A percentile compares a stretch with the other conserved stretches of the same genome.
Conservation (phyloP, 2,888 invertebrate genomes). For the Hyposoter dolosus region DNA sequence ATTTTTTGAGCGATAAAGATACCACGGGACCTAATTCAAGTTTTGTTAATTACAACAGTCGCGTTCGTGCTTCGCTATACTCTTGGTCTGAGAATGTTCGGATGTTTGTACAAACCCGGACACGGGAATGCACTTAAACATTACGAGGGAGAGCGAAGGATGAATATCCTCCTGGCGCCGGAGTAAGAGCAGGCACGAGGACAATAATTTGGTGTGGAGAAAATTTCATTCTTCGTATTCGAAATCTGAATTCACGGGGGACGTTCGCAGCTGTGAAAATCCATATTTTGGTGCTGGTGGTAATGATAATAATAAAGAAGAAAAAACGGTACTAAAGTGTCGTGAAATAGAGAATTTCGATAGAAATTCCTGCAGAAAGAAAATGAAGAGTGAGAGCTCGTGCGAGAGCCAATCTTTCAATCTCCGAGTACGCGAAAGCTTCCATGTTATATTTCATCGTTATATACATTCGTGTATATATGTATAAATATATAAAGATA, state of each 20-base stretch:
- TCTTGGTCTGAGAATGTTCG: conserved; percentile 12
- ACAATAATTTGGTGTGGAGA: neutral
- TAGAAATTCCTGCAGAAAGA: neutral
- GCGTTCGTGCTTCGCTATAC: neutral
- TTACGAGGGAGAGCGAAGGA: conserved; percentile 34
- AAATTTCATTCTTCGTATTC: neutral
- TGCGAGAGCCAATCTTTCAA: conserved; percentile 60
- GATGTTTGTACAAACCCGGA: conserved; percentile 33
- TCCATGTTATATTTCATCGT: conserved; percentile 32
- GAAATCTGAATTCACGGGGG: neutral
- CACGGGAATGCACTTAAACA: conserved; percentile 51
- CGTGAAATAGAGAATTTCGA: neutral
- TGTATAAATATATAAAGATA: neutral
- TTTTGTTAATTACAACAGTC: conserved; percentile 41
- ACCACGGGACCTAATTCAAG: neutral
- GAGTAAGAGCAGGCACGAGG: neutral
- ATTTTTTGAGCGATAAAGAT: neutral
- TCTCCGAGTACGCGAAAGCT: conserved; percentile 55
- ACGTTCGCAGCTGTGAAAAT: neutral
- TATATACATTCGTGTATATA: conserved; percentile 3
- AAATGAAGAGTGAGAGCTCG: conserved; percentile 19
- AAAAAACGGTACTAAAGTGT: neutral
- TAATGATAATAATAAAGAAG: neutral
- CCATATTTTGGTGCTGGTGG: too few relatives aligned
- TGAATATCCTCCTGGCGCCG: neutral